Base-by-base conservation (phyloP, 1,140 invertebrate species). In the Magallana angulata region DNA sequence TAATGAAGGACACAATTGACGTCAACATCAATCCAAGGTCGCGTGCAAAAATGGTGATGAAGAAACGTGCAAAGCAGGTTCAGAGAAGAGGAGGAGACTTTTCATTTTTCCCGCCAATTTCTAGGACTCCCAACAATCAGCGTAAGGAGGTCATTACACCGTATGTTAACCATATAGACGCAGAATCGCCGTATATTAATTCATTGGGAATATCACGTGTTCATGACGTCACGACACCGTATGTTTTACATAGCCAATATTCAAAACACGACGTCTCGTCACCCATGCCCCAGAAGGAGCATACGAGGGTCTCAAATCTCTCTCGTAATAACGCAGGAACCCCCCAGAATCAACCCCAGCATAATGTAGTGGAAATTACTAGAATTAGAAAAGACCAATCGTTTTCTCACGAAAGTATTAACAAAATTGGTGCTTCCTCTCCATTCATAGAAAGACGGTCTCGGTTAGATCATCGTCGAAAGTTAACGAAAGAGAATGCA, bases 1-100 rank as follows among this genome's bases (percentile, higher is more conserved):
- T 85, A 48, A 90, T 88, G 14, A 88, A 88, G 64, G 76, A 90
- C 48, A 81, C 91, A 16, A 82, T 90, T 57, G 90, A 90, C 18
- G 87, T 86, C 6, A 88, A 88, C 68, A 88, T 87, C 11, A 88
- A 90, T 57, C 88, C 85, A 36, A 90, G 89, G 80, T 85, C 86
- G 12, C 64, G 85, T 7, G 62, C 91, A n/a, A 91, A 91, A 87
- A 90, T 91, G 89, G 90, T 89, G 18, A 91, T 91, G 85, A 91
- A 90, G 85, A 87, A 89, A 56, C 87, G 89, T 16, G 87, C 85
- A 56, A 85, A 86, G 60, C 64, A 85, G n/a, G 81, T 58, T 30
- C 85, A 87, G 57, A 62, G 82, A 56, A 71, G 80, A 9, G 80
- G 62, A n/a, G 59, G 80, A 24, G 87, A 89, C n/a, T 87, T 84